These are phyloP conservation scores for Antedon bifida DNA, from an alignment of 35 echinoderm and acorn worm species.

Conservation along the genomic window DNA sequence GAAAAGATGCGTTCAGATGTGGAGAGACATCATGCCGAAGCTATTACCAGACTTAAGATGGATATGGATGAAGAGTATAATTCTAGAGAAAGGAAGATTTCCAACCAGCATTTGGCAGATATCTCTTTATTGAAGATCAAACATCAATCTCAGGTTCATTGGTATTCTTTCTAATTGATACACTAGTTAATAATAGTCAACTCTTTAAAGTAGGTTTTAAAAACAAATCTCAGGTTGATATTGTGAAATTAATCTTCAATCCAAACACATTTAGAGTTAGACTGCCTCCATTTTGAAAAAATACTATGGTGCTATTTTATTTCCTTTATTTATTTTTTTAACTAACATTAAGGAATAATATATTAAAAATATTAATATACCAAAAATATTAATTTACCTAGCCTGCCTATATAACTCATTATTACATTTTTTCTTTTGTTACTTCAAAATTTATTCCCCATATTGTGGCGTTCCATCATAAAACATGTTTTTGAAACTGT, in stretches of 20 bases:
- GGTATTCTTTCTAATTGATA: slow-evolving; percentile 72
- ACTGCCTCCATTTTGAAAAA: not conserved
- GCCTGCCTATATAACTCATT: no score
- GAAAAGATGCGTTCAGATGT: slow-evolving; percentile 53
- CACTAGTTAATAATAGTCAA: not conserved
- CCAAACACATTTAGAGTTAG: not conserved
- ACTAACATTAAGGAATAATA: no score
- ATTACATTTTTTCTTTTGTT: no score
- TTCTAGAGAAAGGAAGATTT: slow-evolving; percentile 14
- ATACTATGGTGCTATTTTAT: not conserved
- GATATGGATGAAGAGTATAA: slow-evolving; percentile 69
- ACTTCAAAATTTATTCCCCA: no score
- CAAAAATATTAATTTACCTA: no score
- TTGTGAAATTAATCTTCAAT: not conserved
- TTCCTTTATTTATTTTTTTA: not conserved
- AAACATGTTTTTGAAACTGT: no score
- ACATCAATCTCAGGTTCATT: slow-evolving; percentile 97
- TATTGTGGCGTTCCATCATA: no score
- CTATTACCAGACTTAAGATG: slow-evolving; percentile 44
- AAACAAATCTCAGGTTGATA: not conserved
- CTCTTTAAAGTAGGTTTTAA: not conserved
- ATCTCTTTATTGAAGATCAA: slow-evolving; percentile 76
- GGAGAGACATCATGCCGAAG: slow-evolving; percentile 77
- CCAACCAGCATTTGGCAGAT: slow-evolving; percentile 57
- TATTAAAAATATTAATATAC: no score